These are phyloP conservation scores for Gisinianus flammeolus DNA, from an alignment of 2,888 invertebrate genomes.

Conservation along the genomic window DNA sequence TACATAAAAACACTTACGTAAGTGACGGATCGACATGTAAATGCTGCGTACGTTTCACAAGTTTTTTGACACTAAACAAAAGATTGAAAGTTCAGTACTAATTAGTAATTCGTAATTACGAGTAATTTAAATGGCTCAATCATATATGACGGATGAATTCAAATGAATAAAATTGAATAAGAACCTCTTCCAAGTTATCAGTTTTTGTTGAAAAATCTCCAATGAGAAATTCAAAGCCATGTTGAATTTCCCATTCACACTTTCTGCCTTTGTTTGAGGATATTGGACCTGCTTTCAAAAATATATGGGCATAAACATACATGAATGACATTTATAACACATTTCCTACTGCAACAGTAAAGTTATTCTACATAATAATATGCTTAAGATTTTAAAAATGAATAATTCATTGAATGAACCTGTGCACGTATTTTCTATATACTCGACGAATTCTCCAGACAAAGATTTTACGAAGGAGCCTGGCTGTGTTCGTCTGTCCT, in stretches of 20 bases:
- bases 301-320: background rate
- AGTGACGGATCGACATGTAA: constrained; percentile 60
- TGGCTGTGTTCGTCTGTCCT: constrained; percentile 76
- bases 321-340: background rate
- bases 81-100: too few relatives aligned
- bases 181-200: constrained; percentile 54
- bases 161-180: too few relatives aligned
- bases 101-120: too few relatives aligned
- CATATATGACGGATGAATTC: too few relatives aligned
- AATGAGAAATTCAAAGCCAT: constrained; percentile 54
- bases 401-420: too few relatives aligned
- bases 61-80: constrained; percentile 59
- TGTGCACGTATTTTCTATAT: constrained; percentile 80
- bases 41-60: constrained; percentile 60
- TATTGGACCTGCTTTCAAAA: constrained; percentile 38
- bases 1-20: too few relatives aligned
- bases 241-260: constrained; percentile 58
- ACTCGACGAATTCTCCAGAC: constrained; percentile 70
- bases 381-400: background rate
- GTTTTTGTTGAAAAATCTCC: constrained; percentile 55
- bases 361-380: background rate
- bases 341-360: background rate
- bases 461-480: constrained; percentile 71
- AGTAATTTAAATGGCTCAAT: too few relatives aligned
- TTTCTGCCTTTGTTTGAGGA: constrained; percentile 53